These are phyloP conservation scores for Conchocele bisecta DNA, from an alignment of 2,888 invertebrate species.

Conservation along the genomic window DNA sequence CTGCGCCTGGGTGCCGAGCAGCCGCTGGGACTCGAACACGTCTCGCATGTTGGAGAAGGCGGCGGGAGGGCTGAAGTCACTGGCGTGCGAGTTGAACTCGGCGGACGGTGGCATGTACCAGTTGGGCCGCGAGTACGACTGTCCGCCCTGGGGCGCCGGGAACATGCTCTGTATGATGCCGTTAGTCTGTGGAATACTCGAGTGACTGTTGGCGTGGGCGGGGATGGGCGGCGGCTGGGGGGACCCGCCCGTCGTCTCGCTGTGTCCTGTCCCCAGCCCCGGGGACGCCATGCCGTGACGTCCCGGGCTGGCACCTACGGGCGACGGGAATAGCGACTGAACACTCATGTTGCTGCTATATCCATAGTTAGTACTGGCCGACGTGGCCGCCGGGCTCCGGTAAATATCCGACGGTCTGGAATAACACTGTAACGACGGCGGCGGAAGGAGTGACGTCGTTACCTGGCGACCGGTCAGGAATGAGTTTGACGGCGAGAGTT, in stretches of 20 bases:
- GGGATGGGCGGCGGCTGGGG: slow-evolving; percentile 65
- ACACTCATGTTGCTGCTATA: slow-evolving; percentile 63
- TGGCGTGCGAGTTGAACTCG: slow-evolving; percentile 62
- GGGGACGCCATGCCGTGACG: slow-evolving; percentile 9
- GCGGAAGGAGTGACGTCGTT: slow-evolving; percentile 67
- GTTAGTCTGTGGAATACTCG: slow-evolving; percentile 67
- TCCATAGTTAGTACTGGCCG: slow-evolving; percentile 60
- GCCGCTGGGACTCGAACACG: slow-evolving; percentile 74
- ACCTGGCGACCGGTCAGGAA: slow-evolving; percentile 58
- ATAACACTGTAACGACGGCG: slow-evolving; percentile 70
- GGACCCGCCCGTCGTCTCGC: slow-evolving; percentile 54
- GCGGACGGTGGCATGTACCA: slow-evolving; percentile 75
- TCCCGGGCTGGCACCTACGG: slow-evolving; percentile 19
- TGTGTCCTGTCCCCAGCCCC: slow-evolving; percentile 52
- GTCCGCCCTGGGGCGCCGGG: slow-evolving; percentile 67
- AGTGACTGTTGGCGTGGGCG: slow-evolving; percentile 54
- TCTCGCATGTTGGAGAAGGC: slow-evolving; percentile 69
- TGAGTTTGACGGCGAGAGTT: slow-evolving; percentile 56
- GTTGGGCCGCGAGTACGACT: slow-evolving; percentile 69
- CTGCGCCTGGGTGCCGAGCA: slow-evolving; percentile 61
- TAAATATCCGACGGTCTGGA: slow-evolving; percentile 71
- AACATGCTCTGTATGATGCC: slow-evolving; percentile 72
- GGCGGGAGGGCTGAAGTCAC: slow-evolving; percentile 62
- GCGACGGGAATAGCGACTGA: slow-evolving; percentile 62
- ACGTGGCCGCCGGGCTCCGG: slow-evolving; percentile 63